Percentiles rank a stretch among this genome's conserved stretches.
Conservation (phyloP, 2,113 vertebrate species). For the Thunnus thynnus region DNA sequence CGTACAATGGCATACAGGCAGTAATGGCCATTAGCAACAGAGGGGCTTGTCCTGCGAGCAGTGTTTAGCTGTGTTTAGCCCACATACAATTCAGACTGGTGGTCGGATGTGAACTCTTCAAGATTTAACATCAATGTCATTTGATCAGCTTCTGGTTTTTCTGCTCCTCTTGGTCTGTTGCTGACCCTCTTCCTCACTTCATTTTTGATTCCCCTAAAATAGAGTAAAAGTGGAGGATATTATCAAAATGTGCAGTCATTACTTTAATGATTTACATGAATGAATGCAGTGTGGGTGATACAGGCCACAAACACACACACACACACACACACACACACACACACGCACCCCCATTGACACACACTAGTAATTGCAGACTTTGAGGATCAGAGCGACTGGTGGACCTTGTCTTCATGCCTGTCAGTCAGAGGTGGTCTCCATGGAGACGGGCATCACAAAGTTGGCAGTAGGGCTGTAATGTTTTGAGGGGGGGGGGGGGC, state of each 20-base stretch:
- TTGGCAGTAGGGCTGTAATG: conserved; percentile 49
- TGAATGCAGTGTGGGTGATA: conserved; percentile 35
- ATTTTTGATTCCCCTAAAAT: not conserved
- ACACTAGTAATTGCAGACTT: conserved; percentile 69
- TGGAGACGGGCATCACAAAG: conserved; percentile 70
- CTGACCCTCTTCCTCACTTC: not conserved
- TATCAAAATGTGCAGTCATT: conserved; percentile 8
- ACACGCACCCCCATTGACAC: conserved; percentile 49
- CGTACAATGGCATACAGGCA: conserved; percentile 79
- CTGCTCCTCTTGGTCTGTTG: too few species aligned
- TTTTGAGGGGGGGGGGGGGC: conserved; percentile 11
- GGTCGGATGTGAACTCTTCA: conserved; percentile 32
- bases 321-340: conserved; percentile 12
- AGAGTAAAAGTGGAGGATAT: conserved; percentile 12
- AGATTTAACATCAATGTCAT: too few species aligned
- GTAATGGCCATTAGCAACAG: conserved; percentile 82
- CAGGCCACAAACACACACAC: conserved; percentile 36
- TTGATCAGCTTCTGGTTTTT: conserved; percentile 3
- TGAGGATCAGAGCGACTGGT: conserved; percentile 77
- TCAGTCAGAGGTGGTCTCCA: conserved; percentile 72
- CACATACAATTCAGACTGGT: conserved; percentile 53
- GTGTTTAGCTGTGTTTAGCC: conserved; percentile 68
- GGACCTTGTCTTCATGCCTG: conserved; percentile 76
- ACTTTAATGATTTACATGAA: conserved; percentile 45
- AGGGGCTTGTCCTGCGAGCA: conserved; percentile 68